Evolutionary conservation across 2,888 invertebrate species (phyloP).

Genomic region (Malacosoma neustria): DNA sequence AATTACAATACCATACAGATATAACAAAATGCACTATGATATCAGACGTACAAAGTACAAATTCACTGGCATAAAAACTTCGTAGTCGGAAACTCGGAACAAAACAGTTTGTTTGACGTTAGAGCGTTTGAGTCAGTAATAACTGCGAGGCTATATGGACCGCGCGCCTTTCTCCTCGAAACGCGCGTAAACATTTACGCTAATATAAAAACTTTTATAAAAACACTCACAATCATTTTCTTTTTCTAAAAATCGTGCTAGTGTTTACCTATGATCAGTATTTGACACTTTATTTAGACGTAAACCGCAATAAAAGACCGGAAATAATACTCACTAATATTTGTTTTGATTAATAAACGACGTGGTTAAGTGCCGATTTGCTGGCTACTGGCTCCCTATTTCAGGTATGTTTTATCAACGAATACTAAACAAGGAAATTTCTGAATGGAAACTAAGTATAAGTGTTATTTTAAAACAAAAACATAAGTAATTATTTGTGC

Average conservation of each 20-base stretch:
- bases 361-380: conserved; percentile 26
- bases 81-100: conserved; percentile 26
- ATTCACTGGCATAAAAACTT: too few species aligned
- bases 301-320: too few species aligned
- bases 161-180: conserved; percentile 45
- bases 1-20: too few species aligned
- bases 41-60: too few species aligned
- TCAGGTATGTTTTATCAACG: conserved; percentile 41
- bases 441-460: too few species aligned
- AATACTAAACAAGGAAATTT: neutral
- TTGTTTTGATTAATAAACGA: conserved; percentile 55
- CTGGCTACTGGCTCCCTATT: conserved; percentile 38
- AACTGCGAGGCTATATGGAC: conserved; percentile 44
- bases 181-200: conserved; percentile 58
- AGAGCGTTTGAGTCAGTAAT: conserved; percentile 45
- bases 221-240: conserved; percentile 7
- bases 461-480: too few species aligned
- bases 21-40: too few species aligned
- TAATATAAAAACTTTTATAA: conserved; percentile 43
- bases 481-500: neutral
- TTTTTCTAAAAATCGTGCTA: conserved; percentile 16
- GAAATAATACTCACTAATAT: too few species aligned
- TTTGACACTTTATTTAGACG: too few species aligned
- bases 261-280: too few species aligned
- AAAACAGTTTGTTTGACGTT: conserved; percentile 14